Base-by-base conservation (phyloP, 2,797 vertebrate genomes). In the Bufotes viridis region DNA sequence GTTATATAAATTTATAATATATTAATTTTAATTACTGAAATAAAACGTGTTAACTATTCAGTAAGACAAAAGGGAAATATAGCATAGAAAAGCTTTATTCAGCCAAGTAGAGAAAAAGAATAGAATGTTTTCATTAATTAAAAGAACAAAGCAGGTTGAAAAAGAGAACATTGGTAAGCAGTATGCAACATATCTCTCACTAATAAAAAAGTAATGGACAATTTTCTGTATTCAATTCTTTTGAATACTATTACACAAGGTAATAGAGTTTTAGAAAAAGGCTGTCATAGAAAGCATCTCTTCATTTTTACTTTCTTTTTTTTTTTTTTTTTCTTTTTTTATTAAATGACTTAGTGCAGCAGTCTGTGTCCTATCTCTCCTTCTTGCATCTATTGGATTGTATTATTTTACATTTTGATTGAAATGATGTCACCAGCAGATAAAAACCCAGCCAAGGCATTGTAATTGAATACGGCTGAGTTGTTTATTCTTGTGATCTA, bases 371-470 rank as follows among this genome's bases (percentile, higher is more conserved):
- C 97, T 97, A 96, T 97, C 97, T 97, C 95, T 91, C 91, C 93
- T 96, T 96, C 96, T 96, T 95, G 96, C 96, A 97, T 97, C 97
- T 95, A 95, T 95, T 95, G 96, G 96, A 97, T 97, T 97, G 97
- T 97, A 98, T 99, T 99, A 98, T 99, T 99, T 98, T 98, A 98
- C 98, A 99, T 99, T 99, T 99, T 99, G 98, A 99, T 99, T 97
- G 98, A 99, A 99, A 97, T 97, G 98, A 99, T 99, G 97, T 97
- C 97, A 97, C 92, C 76, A 90, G 92, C 95, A 97, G 98, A 99
- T 99, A 98, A 98, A 98, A 97, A 96, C 94, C 90, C 92, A 93
- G 95, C 95, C 95, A 95, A 94, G 92, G 93, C 96, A 93, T 95
- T 97, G 98, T 98, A 98, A 99, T 97, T 97, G 98, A 98, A 98